A percentile compares a stretch with the other conserved stretches of the same genome.
These are phyloP conservation scores for Tiphia femorata DNA, from an alignment of 2,888 invertebrate genomes.

Conservation along the genomic window DNA sequence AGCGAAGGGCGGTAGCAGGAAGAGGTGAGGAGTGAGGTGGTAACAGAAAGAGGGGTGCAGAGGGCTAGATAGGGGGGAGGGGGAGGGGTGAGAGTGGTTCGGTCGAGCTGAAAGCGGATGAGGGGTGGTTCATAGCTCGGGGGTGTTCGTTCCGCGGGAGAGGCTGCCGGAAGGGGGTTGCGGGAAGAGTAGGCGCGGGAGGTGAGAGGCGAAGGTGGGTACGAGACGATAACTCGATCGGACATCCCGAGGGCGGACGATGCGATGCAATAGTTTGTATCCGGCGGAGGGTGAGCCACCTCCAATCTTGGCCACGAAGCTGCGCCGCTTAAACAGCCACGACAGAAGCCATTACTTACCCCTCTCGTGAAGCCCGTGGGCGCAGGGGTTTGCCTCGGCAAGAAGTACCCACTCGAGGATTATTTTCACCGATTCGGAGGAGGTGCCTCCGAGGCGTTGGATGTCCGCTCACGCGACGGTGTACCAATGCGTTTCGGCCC, in stretches of 20 bases:
- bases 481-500: no score
- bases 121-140: no score
- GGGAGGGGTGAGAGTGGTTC: no score
- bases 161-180: conserved; percentile 16
- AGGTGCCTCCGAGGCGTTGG: no score
- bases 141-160: conserved; percentile 25
- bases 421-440: conserved; percentile 48
- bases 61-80: no score
- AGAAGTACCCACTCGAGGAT: conserved; percentile 45
- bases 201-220: no score
- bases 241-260: conserved; percentile 57
- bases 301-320: conserved; percentile 55
- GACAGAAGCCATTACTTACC: conserved; percentile 61
- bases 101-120: no score
- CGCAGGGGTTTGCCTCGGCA: conserved; percentile 16
- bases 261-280: conserved; percentile 61
- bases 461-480: no score
- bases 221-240: conserved; percentile 57
- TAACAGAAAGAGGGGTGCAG: no score
- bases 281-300: conserved; percentile 56
- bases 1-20: conserved; percentile 21
- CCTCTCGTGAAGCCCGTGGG: conserved; percentile 27
- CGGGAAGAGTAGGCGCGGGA: conserved; percentile 24
- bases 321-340: conserved; percentile 57
- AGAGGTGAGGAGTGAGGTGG: conserved; percentile 22